These are phyloP conservation scores for Sebastes umbrosus DNA, from an alignment of 2,797 vertebrate genomes.

Conservation along the genomic window DNA sequence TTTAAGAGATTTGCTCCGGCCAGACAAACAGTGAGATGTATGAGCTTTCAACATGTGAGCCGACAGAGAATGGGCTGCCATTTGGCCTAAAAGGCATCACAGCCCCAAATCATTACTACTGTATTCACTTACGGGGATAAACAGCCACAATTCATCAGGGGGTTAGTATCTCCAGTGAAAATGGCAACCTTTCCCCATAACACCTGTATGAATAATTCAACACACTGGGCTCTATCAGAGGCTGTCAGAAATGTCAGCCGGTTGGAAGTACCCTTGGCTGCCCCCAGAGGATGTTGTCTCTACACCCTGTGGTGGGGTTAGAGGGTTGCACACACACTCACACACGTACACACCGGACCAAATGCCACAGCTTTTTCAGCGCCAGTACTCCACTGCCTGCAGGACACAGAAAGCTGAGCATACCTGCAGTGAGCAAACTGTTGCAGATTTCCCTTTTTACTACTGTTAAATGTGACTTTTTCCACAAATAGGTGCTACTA, in stretches of 20 bases:
- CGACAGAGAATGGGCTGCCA: slow-evolving; percentile 39
- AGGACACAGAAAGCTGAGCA: slow-evolving; percentile 28
- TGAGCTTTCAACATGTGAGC: slow-evolving; percentile 25
- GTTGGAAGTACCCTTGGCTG: slow-evolving; percentile 65
- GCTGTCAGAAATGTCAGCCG: slow-evolving; percentile 82
- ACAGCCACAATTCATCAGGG: slow-evolving; percentile 50
- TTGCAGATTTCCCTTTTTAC: neutral
- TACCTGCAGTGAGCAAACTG: slow-evolving; percentile 34
- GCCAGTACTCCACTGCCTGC: slow-evolving; percentile 43
- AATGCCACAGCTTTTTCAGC: slow-evolving; percentile 56
- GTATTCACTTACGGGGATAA: slow-evolving; percentile 59
- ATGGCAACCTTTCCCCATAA: slow-evolving; percentile 68
- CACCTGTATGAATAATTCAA: slow-evolving; percentile 83
- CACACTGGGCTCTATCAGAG: slow-evolving; percentile 69
- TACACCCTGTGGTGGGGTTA: slow-evolving; percentile 60
- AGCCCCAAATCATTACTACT: slow-evolving; percentile 50
- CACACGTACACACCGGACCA: slow-evolving; percentile 25
- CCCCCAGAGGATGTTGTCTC: slow-evolving; percentile 67
- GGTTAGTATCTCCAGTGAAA: slow-evolving; percentile 59
- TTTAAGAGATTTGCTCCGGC: neutral
- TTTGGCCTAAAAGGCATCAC: slow-evolving; percentile 55
- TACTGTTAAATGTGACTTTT: slow-evolving; percentile 14
- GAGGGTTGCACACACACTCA: slow-evolving; percentile 13
- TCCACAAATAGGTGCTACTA: neutral
- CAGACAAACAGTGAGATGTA: slow-evolving; percentile 12